A percentile compares a stretch with the other conserved stretches of the same genome.
Evolutionary conservation across 2,113 vertebrate genomes (phyloP).

Genomic region (Burhinus oedicnemus): DNA sequence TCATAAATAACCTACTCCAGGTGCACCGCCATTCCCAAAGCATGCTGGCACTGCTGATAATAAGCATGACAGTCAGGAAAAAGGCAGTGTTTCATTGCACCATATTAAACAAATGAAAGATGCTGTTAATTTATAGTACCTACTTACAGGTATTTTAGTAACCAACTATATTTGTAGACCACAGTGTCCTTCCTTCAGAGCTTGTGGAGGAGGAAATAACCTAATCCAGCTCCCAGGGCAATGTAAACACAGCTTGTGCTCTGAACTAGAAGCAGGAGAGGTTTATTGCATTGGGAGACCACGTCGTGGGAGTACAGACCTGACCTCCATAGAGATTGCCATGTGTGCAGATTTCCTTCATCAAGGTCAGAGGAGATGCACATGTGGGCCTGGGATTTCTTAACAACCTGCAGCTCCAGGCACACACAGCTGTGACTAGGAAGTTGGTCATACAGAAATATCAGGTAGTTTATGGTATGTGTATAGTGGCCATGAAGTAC

Average conservation of each 20-base stretch:
- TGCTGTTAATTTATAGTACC: background rate
- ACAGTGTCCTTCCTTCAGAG: background rate
- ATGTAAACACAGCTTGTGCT: background rate
- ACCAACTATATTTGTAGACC: background rate
- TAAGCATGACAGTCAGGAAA: background rate
- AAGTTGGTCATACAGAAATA: background rate
- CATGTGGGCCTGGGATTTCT: background rate
- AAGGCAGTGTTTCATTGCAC: background rate
- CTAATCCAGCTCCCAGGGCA: background rate
- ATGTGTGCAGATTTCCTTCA: background rate
- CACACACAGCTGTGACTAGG: background rate
- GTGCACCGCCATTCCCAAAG: background rate
- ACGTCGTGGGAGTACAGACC: fast-evolving
- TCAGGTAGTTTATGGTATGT: background rate
- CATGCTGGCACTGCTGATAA: background rate
- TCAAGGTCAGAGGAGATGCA: background rate
- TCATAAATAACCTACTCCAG: background rate
- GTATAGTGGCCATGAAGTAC: background rate
- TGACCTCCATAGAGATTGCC: fast-evolving
- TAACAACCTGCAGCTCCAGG: background rate
- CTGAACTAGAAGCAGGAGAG: background rate
- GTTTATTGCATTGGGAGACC: background rate
- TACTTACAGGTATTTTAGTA: background rate
- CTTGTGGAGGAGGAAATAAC: background rate
- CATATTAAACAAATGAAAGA: background rate